phyloP scores from a whole-genome alignment of 1,140 invertebrate species.

The Asbolus verrucosus region DNA sequence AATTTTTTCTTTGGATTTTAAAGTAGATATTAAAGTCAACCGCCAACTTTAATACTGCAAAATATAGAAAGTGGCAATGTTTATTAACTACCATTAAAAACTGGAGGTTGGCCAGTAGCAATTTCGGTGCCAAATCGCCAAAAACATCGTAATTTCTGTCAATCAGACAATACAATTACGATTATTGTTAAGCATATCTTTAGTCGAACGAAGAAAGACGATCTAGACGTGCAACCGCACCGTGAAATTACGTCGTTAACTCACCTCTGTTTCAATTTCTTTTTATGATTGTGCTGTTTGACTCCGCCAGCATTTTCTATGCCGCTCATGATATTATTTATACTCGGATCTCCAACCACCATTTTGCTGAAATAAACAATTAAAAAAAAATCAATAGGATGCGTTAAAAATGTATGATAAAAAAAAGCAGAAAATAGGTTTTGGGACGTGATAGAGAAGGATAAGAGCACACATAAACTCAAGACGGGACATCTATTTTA shows the following conservation, averaged over 20 bases:
- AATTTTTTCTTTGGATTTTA: constrained; percentile 1
- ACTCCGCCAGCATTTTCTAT: constrained; percentile 86
- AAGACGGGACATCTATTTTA: constrained; percentile 55
- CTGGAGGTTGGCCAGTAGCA: constrained; percentile 5
- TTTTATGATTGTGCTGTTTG: constrained; percentile 82
- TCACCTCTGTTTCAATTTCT: constrained; percentile 85
- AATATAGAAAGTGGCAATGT: constrained; percentile 37
- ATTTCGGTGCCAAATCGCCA: constrained; percentile 30
- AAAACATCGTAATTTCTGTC: constrained; percentile 38
- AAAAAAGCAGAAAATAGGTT: constrained; percentile 23
- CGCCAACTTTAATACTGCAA: constrained; percentile 21
- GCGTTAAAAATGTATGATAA: constrained; percentile 35
- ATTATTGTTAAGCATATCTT: background rate
- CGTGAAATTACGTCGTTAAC: constrained; percentile 33
- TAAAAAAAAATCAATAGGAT: constrained; percentile 41
- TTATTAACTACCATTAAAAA: constrained; percentile 41
- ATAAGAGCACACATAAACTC: constrained; percentile 48
- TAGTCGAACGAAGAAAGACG: background rate
- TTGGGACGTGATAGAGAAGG: constrained; percentile 23
- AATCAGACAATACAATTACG: constrained; percentile 8
- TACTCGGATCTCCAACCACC: constrained; percentile 79
- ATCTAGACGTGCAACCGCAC: background rate
- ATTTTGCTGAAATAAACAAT: constrained; percentile 69
- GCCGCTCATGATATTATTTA: constrained; percentile 87
- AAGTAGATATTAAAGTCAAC: constrained; percentile 14